A percentile compares a stretch with the other conserved stretches of the same genome.
phyloP scores from a whole-genome alignment of 1,140 invertebrate genomes.

The Mylabris phalerata region DNA sequence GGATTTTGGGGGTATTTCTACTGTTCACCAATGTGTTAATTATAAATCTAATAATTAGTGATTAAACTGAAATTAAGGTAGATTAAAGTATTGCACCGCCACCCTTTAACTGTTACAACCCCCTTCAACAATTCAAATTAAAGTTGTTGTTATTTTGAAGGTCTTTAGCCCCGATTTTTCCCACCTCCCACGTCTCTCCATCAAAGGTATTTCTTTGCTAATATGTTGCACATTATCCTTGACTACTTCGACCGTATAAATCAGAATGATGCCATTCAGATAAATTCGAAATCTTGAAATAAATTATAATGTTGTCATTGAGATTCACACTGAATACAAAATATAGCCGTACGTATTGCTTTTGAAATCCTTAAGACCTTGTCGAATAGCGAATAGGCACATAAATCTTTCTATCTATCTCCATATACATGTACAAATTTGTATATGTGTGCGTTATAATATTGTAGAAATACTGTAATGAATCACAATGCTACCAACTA shows the following conservation, averaged over 20 bases:
- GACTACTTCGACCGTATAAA: neutral
- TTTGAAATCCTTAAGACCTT: slow-evolving; percentile 20
- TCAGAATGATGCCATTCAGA: slow-evolving; percentile 17
- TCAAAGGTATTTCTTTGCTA: no score
- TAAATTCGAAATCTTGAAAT: slow-evolving; percentile 22
- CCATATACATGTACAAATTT: no score
- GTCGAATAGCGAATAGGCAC: slow-evolving; percentile 20
- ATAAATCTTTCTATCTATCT: slow-evolving; percentile 14
- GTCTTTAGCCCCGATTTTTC: no score
- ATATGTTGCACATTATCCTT: no score
- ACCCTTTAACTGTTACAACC: no score
- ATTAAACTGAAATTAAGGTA: slow-evolving; percentile 25
- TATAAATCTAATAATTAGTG: slow-evolving; percentile 29
- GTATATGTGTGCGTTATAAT: no score
- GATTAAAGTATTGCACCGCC: slow-evolving; percentile 20
- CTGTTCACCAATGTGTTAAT: slow-evolving; percentile 22
- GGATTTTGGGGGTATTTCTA: slow-evolving; percentile 2
- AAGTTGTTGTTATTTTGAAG: no score
- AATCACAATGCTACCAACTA: slow-evolving; percentile 14
- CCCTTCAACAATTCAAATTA: no score
- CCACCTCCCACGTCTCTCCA: no score
- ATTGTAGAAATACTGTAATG: slow-evolving; percentile 8
- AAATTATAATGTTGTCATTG: slow-evolving; percentile 24
- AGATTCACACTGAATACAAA: slow-evolving; percentile 20
- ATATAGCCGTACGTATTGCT: slow-evolving; percentile 17